Percentiles rank a stretch among this genome's conserved stretches.
phyloP scores from a whole-genome alignment of 2,888 invertebrate genomes.

The Aplocera efformata region DNA sequence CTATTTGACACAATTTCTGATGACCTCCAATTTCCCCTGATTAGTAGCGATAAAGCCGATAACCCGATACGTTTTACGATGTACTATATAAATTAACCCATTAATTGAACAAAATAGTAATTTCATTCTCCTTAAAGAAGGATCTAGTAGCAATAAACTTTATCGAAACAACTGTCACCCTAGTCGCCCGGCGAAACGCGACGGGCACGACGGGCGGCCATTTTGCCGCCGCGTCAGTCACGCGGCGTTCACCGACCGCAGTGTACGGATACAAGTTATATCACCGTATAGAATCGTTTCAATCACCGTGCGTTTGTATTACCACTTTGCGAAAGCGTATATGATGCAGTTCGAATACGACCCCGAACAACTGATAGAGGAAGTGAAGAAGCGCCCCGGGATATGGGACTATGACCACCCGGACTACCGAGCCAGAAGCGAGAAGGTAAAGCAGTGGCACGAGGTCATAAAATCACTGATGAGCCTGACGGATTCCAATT shows the following conservation, averaged over 20 bases:
- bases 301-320: too few species aligned
- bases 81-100: too few species aligned
- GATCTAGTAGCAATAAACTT: not conserved
- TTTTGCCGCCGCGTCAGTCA: conserved; percentile 72
- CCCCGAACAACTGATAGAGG: conserved; percentile 64
- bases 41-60: too few species aligned
- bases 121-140: too few species aligned
- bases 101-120: too few species aligned
- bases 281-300: too few species aligned
- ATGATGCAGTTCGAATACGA: conserved; percentile 71
- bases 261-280: conserved; percentile 35
- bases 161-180: conserved; percentile 38
- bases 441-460: conserved; percentile 55
- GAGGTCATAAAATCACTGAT: conserved; percentile 64
- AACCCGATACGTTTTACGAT: too few species aligned
- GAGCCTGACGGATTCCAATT: conserved; percentile 46
- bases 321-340: not conserved
- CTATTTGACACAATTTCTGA: too few species aligned
- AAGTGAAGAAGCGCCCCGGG: conserved; percentile 64
- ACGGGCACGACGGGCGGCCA: conserved; percentile 41
- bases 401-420: conserved; percentile 64
- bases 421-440: conserved; percentile 56
- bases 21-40: too few species aligned
- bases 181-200: conserved; percentile 17
- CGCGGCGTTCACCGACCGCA: conserved; percentile 59